These are phyloP conservation scores for Hozukius guyotensis DNA, from an alignment of 2,797 vertebrate species.

Conservation along the genomic window DNA sequence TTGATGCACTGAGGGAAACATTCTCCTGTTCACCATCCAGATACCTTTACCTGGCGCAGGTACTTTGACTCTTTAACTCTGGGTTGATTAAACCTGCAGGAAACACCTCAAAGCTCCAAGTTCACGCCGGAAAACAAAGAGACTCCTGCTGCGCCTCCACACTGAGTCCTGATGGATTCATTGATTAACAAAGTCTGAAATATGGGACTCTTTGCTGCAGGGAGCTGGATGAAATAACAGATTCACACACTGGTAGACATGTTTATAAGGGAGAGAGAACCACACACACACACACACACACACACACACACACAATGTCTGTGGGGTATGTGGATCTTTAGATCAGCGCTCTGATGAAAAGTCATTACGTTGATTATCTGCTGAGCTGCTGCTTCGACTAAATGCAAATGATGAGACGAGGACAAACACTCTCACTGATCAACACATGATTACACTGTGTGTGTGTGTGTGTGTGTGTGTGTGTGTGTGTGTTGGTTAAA, in stretches of 20 bases:
- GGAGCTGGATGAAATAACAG: not conserved
- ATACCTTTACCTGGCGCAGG: not conserved
- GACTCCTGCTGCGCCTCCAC: not conserved
- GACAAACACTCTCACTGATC: constrained; percentile 11
- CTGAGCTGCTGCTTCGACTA: constrained; percentile 24
- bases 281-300: not conserved
- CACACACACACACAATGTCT: not conserved
- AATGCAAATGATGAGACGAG: not conserved
- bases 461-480: not conserved
- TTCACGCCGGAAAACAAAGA: not conserved
- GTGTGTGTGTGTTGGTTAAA: not conserved
- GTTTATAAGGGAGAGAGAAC: constrained; percentile 7
- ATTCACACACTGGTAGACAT: not conserved
- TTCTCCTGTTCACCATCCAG: not conserved
- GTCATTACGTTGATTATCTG: constrained; percentile 53
- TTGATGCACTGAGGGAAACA: not conserved
- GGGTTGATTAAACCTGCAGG: not conserved
- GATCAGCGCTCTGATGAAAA: constrained; percentile 37
- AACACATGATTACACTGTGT: not conserved
- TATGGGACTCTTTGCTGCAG: not conserved
- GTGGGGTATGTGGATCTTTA: constrained; percentile 32
- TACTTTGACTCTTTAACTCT: not conserved
- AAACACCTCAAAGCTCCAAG: not conserved
- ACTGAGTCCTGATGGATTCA: not conserved
- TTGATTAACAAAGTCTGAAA: not conserved